Evolutionary conservation across 2,888 invertebrate species (phyloP).

Genomic region (Morpho achilles): DNA sequence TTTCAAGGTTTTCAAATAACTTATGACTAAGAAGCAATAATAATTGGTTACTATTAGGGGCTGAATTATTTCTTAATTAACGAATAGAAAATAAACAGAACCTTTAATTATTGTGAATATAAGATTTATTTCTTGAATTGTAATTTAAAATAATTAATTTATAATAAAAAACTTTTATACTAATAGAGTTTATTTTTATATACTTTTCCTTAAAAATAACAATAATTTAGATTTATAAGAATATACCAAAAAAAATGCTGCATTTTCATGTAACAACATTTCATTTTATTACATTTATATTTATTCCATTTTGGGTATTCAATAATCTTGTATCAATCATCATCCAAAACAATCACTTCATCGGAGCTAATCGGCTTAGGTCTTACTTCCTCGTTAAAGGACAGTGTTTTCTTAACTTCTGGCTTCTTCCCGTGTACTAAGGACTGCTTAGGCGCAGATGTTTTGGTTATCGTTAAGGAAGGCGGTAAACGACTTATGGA

Average conservation of each 20-base stretch:
- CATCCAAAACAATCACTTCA: constrained; percentile 70
- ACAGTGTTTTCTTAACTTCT: constrained; percentile 52
- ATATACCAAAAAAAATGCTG: too few relatives aligned
- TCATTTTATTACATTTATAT: background rate
- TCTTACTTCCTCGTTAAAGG: constrained; percentile 43
- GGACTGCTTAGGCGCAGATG: constrained; percentile 42
- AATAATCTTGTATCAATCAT: constrained; percentile 43
- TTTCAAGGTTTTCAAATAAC: too few relatives aligned
- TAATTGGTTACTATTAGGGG: too few relatives aligned
- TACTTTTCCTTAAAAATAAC: background rate
- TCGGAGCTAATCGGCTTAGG: constrained; percentile 58
- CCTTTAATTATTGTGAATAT: too few relatives aligned
- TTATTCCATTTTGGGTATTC: background rate
- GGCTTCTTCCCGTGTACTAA: constrained; percentile 43
- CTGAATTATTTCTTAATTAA: too few relatives aligned
- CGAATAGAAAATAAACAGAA: too few relatives aligned
- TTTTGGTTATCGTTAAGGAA: constrained; percentile 74
- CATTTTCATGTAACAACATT: background rate
- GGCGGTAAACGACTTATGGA: constrained; percentile 72
- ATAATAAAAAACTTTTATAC: constrained; percentile 8
- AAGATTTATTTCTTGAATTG: background rate
- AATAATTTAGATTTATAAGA: too few relatives aligned
- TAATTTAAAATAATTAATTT: background rate
- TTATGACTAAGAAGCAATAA: too few relatives aligned
- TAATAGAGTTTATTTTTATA: background rate